These are phyloP conservation scores for Onychostruthus taczanowskii DNA, from an alignment of 2,113 vertebrate species.

Conservation along the genomic window DNA sequence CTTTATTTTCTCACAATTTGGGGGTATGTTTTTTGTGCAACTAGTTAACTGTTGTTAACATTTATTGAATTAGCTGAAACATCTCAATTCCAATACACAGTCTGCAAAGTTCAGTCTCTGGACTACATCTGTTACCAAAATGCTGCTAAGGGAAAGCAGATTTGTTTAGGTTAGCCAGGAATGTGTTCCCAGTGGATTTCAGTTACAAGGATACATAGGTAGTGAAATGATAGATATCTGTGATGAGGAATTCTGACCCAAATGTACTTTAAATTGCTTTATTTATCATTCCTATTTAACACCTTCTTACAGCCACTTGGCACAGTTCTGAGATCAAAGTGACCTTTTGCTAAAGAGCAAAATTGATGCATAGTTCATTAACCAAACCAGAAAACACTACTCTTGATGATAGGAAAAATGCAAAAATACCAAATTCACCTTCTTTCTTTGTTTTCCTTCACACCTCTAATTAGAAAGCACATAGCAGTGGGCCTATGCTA, in stretches of 20 bases:
- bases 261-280: not conserved
- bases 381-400: not conserved
- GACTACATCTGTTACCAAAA: slow-evolving; percentile 24
- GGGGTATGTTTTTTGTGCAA: not conserved
- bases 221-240: not conserved
- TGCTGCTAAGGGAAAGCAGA: slow-evolving; percentile 31
- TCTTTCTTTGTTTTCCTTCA: not conserved
- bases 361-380: not conserved
- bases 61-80: not conserved
- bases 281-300: slow-evolving; percentile 2
- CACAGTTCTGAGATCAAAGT: not conserved
- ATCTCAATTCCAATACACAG: not conserved
- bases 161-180: not conserved
- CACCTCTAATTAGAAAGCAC: not conserved
- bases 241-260: not conserved
- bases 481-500: not conserved
- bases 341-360: not conserved
- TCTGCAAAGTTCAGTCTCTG: not conserved
- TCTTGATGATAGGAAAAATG: not conserved
- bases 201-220: not conserved
- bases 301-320: not conserved
- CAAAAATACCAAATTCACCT: not conserved
- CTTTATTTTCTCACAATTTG: not conserved
- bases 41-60: not conserved
- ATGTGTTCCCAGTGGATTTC: not conserved